Percentiles rank a stretch among this genome's conserved stretches.
Evolutionary conservation across 1,140 invertebrate genomes (phyloP).

Genomic region (Brachionus calyciflorus): DNA sequence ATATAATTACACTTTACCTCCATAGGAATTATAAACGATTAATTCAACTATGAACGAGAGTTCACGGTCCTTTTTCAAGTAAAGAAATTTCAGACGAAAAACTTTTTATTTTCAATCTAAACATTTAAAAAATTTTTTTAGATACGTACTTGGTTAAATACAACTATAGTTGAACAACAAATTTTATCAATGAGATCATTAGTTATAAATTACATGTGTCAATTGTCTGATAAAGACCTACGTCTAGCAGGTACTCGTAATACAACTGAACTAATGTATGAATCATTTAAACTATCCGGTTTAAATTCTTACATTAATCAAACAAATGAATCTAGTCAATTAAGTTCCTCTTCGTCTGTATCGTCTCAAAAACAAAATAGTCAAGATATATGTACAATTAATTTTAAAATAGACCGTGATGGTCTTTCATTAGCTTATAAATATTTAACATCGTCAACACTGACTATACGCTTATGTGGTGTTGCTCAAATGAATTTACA

Average conservation of each 20-base stretch:
- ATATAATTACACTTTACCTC: too few relatives aligned
- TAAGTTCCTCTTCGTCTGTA: too few relatives aligned
- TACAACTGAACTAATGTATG: conserved; percentile 94
- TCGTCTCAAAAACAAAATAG: conserved; percentile 71
- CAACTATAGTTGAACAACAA: background rate
- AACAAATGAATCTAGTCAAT: conserved; percentile 74
- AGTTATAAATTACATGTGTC: conserved; percentile 74
- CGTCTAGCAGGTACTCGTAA: conserved; percentile 77
- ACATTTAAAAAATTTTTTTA: background rate
- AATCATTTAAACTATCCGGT: conserved; percentile 69
- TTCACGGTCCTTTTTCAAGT: too few relatives aligned
- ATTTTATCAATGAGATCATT: background rate
- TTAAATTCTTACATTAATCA: conserved; percentile 52
- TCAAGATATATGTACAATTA: background rate
- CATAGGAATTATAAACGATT: too few relatives aligned
- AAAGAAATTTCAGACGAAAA: too few relatives aligned
- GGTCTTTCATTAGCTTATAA: conserved; percentile 86
- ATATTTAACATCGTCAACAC: conserved; percentile 81
- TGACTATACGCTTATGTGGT: conserved; percentile 83
- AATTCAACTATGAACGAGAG: too few relatives aligned
- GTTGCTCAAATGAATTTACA: conserved; percentile 81
- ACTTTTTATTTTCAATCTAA: too few relatives aligned
- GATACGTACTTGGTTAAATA: conserved; percentile 35
- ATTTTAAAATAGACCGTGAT: conserved; percentile 68
- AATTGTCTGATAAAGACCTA: conserved; percentile 82